Evolutionary conservation across 2,888 invertebrate genomes (phyloP), one percentile per base, ranked within the genome.

Genomic region (Coecobrya sp.): DNA sequence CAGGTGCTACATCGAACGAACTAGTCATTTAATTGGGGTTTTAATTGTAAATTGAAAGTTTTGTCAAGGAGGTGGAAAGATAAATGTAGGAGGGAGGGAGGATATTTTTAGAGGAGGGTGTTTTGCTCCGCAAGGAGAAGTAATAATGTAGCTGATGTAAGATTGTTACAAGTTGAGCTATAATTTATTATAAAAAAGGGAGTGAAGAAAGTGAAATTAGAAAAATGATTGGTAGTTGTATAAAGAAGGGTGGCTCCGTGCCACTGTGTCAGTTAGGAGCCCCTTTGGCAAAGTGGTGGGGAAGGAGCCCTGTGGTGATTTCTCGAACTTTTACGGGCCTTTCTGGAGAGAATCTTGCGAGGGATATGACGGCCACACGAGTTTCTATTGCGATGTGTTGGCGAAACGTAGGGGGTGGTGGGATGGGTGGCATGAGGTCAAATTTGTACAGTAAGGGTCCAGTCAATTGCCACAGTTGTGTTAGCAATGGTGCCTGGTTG

Each of bases 401-500:
- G 79, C 8, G 52, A 5, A 27, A 27, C 27, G 22, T 13, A 11
- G 36, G 30, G 5, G 68, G 19, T 36, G 19, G 70, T n/a, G 36
- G 70, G 27, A 49, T 22, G 2, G 25, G 0, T 2, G 8, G 1
- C 4, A 36, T 73, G 22, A 36, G 73, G 19, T 42, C 42, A 73
- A 5, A 0, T n/a, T 19, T 68, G 8, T 45, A 19, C 7, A n/a
- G 27, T 27, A 49, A 45, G 25, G 19, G 30, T 52, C 30, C 3
- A 79, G n/a, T 42, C 42, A n/a, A 25, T 52, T 86, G 49, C 52
- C 45, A n/a, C 49, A 49, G 49, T 65, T 19, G 49, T 81, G 45
- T 49, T 65, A 65, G 22, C 7, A 25, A 8, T 52, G 30, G 88
- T 79, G 79, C 88, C 65, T 81, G 79, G 79, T 49, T 81, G n/a